Base-by-base conservation (phyloP, 2,888 invertebrate species). In the Archips xylosteana region DNA sequence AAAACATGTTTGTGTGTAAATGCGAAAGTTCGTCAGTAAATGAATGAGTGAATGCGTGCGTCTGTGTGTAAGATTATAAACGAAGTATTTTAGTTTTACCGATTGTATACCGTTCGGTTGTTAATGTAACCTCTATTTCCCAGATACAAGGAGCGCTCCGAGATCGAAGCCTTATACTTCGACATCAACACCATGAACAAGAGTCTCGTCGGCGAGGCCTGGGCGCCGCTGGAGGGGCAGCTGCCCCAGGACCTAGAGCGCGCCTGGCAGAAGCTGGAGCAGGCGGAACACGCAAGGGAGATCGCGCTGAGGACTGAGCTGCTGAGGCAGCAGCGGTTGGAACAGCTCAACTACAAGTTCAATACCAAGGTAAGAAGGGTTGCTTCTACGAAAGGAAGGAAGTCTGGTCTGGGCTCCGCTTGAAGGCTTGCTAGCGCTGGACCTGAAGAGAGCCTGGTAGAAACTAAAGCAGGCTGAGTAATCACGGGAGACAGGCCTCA, bases 101-200 rank as follows among this genome's bases (percentile, higher is more conserved):
- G n/a, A 5, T 6, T 39, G 39, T 4, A 1, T 39, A 23, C 23
- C 6, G 6, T 4, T 5, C 8, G 9, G 45, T 10, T 8, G 2
- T 10, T 10, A 45, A 45, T 9, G 0, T n/a, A 15, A 5, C 8
- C 42, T 2, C 47, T n/a, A 6, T 12, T 73, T 75, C 78, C 0
- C 79, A 97, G 98, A 88, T 99, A 99, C 91, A 98, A 97, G 86
- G 99, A 99, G 90, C 96, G 99, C 71, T 99, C 99, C 79, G 99
- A 99, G 94, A 98, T 99, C 80, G 99, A 99, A 91, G 99, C 98
- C 0, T 94, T 99, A 51, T 99, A 97, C 88, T 99, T 99, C 91
- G 97, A 98, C 87, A 99, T 99, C 81, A 99, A 99, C 91, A 99
- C 99, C 0, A 97, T 98, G 89, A 95, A 99, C 80, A 99, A 99